Evolutionary conservation across 2,888 invertebrate genomes (phyloP).

Genomic region (Acronicta leporina): DNA sequence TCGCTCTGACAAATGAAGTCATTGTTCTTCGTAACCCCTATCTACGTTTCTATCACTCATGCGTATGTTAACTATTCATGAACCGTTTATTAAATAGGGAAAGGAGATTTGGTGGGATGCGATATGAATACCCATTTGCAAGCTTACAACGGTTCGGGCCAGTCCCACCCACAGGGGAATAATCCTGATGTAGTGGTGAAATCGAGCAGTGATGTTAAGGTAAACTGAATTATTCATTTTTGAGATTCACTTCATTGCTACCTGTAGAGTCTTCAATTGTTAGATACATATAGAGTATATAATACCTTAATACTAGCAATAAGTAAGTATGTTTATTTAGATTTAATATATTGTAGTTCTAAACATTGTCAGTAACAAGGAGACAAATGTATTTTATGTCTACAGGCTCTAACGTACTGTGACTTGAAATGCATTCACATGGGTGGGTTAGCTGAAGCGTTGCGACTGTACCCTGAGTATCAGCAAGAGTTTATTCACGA

Average conservation of each 20-base stretch:
- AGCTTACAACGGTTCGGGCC: conserved; percentile 89
- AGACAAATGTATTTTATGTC: conserved; percentile 3
- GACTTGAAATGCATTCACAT: conserved; percentile 98
- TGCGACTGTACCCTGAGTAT: conserved; percentile 97
- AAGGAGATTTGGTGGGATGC: conserved; percentile 98
- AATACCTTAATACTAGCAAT: no score
- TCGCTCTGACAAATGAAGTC: conserved; percentile 16
- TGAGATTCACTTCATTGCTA: conserved; percentile 9
- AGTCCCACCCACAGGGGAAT: conserved; percentile 85
- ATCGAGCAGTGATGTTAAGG: conserved; percentile 97
- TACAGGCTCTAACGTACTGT: conserved; percentile 97
- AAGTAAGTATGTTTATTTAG: no score
- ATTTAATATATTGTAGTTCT: no score
- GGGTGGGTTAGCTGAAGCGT: conserved; percentile 96
- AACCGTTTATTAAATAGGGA: conserved; percentile 90
- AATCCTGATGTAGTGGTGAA: conserved; percentile 95
- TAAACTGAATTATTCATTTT: conserved; percentile 58
- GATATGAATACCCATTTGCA: conserved; percentile 96
- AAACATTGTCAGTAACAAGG: neutral
- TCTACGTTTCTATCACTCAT: neutral
- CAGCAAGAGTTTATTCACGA: conserved; percentile 98
- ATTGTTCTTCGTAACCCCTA: conserved; percentile 25
- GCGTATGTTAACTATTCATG: conserved; percentile 31
- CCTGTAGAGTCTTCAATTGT: no score
- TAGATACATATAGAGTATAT: no score